These are phyloP conservation scores for Graphium colonna DNA, from an alignment of 2,888 invertebrate genomes.

Conservation along the genomic window DNA sequence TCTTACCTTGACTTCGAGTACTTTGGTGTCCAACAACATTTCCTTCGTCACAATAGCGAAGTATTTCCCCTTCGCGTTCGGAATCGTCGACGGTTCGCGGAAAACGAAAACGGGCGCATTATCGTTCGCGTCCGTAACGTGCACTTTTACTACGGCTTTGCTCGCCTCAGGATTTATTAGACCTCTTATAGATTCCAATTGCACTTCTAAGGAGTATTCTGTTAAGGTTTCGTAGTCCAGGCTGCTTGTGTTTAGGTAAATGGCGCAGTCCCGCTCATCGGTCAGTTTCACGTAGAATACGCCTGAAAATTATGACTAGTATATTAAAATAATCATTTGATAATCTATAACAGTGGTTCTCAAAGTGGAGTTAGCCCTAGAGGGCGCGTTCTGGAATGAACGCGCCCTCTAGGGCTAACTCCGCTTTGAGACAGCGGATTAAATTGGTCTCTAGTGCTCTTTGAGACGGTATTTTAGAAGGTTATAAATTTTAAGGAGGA, in stretches of 20 bases:
- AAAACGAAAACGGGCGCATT: conserved; percentile 91
- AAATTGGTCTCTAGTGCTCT: no score
- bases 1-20: conserved; percentile 86
- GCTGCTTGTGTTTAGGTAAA: conserved; percentile 84
- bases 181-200: conserved; percentile 89
- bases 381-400: no score
- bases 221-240: conserved; percentile 90
- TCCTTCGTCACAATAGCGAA: conserved; percentile 89
- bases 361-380: no score
- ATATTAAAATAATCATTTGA: no score
- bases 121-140: conserved; percentile 93
- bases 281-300: conserved; percentile 87
- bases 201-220: conserved; percentile 87
- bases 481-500: no score
- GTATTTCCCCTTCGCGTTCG: conserved; percentile 84
- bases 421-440: no score
- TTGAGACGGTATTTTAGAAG: no score
- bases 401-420: no score
- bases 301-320: conserved; percentile 72
- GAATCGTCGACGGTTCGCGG: conserved; percentile 77
- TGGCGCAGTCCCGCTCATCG: conserved; percentile 90
- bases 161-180: conserved; percentile 89
- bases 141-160: conserved; percentile 87
- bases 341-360: no score
- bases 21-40: conserved; percentile 86